These are phyloP conservation scores for Drosophila differens DNA, from an alignment of 2,888 invertebrate species.

Conservation along the genomic window DNA sequence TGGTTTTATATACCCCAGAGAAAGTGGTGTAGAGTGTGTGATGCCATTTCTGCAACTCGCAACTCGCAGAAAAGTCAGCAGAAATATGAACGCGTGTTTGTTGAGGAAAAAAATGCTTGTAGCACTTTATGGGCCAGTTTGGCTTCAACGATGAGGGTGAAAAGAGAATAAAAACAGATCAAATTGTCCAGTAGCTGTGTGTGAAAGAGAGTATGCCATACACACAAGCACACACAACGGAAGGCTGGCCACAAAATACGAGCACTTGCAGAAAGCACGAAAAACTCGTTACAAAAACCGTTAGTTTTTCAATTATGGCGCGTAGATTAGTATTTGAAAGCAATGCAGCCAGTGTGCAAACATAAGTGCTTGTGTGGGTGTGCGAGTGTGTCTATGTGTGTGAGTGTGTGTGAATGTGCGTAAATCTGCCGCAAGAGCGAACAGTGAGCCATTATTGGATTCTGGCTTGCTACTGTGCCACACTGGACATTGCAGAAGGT, in stretches of 20 bases:
- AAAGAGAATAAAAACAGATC: constrained; percentile 34
- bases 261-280: constrained; percentile 73
- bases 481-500: constrained; percentile 50
- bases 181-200: constrained; percentile 22
- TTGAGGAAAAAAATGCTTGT: constrained; percentile 54
- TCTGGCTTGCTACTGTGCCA: constrained; percentile 40
- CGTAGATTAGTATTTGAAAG: constrained; percentile 79
- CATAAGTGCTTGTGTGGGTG: constrained; percentile 9
- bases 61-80: constrained; percentile 61
- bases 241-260: constrained; percentile 36
- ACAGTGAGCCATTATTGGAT: constrained; percentile 68
- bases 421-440: constrained; percentile 61
- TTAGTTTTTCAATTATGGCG: constrained; percentile 79
- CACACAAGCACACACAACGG: background rate
- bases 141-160: background rate
- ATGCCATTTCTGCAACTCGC: constrained; percentile 21
- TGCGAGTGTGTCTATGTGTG: constrained; percentile 6
- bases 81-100: constrained; percentile 60
- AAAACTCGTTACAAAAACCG: constrained; percentile 77
- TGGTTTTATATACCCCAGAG: background rate
- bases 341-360: constrained; percentile 35
- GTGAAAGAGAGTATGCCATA: constrained; percentile 34
- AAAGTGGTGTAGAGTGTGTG: constrained; percentile 24
- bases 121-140: constrained; percentile 62
- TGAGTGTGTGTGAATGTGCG: constrained; percentile 41